Percentiles rank a stretch among this genome's conserved stretches.
Evolutionary conservation across 2,113 vertebrate species (phyloP).

Genomic region (Hypomesus transpacificus): DNA sequence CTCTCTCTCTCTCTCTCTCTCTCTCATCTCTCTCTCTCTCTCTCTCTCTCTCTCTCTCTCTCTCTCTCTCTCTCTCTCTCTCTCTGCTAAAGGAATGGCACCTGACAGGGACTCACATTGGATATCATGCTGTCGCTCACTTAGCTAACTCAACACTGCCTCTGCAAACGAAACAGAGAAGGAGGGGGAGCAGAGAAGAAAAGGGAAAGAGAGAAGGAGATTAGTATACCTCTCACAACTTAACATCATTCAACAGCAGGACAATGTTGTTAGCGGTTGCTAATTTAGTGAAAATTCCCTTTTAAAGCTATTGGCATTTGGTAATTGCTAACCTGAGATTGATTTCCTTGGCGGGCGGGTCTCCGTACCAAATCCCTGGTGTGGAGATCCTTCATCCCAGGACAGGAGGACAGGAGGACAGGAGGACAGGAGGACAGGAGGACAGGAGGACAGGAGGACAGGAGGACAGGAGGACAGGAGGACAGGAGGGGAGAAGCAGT

Average conservation of each 20-base stretch:
- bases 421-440: too few relatives aligned
- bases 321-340: constrained; percentile 27
- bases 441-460: too few relatives aligned
- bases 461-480: too few relatives aligned
- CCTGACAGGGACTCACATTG: constrained; percentile 41
- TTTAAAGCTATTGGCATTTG: constrained; percentile 41
- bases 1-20: too few relatives aligned
- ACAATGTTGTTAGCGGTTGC: constrained; percentile 22
- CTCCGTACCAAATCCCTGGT: too few relatives aligned
- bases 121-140: constrained; percentile 47
- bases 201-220: not conserved
- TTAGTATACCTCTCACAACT: constrained; percentile 1
- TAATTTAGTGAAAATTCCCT: constrained; percentile 37
- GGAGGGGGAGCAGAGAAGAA: not conserved
- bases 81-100: constrained; percentile 39
- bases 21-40: too few relatives aligned
- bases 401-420: too few relatives aligned
- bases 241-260: constrained; percentile 13
- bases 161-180: constrained; percentile 14
- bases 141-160: constrained; percentile 40
- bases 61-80: constrained; percentile 13
- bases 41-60: not conserved
- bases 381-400: too few relatives aligned
- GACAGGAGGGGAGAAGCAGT: too few relatives aligned
- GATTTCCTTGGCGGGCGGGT: constrained; percentile 15